Conservation (phyloP, 2,113 vertebrate genomes). For the Oncorhynchus mykiss region DNA sequence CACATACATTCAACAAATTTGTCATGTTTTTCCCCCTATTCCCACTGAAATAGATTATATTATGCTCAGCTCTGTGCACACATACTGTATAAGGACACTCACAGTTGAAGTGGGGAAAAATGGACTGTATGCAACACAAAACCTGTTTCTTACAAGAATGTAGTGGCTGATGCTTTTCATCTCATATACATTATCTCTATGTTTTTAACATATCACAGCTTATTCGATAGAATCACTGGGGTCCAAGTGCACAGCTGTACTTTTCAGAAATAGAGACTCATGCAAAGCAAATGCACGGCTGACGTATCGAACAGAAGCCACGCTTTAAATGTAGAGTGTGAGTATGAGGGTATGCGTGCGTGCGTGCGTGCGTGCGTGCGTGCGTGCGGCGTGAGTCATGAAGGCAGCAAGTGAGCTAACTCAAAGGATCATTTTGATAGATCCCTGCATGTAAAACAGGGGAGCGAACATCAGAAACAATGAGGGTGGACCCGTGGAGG, state of each 20-base stretch:
- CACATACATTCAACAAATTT: neutral
- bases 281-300: constrained; percentile 25
- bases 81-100: neutral
- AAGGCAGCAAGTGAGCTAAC: constrained; percentile 21
- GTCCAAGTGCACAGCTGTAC: neutral
- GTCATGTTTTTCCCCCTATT: neutral
- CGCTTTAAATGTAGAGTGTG: neutral
- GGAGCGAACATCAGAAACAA: constrained; percentile 1
- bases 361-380: too few relatives aligned
- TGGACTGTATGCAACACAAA: too few relatives aligned
- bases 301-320: constrained; percentile 3
- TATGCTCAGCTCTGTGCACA: constrained; percentile 4
- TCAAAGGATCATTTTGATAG: constrained; percentile 12
- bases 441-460: constrained; percentile 8
- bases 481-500: constrained; percentile 22
- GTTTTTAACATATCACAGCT: neutral
- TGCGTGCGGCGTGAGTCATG: too few relatives aligned
- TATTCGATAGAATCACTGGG: constrained; percentile 31
- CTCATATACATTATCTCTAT: constrained; percentile 8
- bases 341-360: neutral
- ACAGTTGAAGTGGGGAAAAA: neutral
- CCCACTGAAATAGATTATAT: constrained; percentile 3
- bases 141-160: neutral
- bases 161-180: constrained; percentile 29
- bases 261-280: constrained; percentile 19